Percentiles rank a stretch among this genome's conserved stretches.
Conservation (phyloP, 64 coral and sea anemone genomes). For the Trachythela sp. region DNA sequence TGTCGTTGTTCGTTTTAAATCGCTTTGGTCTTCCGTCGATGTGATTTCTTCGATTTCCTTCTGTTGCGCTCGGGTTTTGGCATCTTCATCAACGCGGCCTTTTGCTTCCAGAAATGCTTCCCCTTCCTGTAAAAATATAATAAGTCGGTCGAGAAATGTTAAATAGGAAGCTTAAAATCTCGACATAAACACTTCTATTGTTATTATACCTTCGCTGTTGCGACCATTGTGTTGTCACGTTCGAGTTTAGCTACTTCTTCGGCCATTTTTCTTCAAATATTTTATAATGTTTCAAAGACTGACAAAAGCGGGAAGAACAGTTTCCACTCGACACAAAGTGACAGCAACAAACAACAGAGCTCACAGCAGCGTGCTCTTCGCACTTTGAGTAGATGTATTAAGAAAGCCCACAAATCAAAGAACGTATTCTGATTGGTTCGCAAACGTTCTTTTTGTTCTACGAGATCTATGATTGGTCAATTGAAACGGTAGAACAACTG, state of each 20-base stretch:
- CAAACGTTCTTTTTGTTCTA: background rate
- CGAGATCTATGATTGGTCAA: background rate
- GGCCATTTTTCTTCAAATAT: background rate
- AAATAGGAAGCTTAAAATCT: background rate
- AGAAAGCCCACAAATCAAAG: constrained; percentile 8
- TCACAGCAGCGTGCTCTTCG: too few species aligned
- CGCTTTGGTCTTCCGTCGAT: background rate
- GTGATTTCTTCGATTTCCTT: constrained; percentile 19
- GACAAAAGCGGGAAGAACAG: background rate
- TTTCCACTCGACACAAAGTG: background rate
- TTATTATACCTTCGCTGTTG: background rate
- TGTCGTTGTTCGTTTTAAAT: constrained; percentile 2
- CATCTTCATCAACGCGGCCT: background rate
- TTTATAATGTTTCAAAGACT: background rate
- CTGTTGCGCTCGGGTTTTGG: background rate
- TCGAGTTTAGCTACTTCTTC: background rate
- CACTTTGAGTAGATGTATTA: background rate
- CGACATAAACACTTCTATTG: background rate
- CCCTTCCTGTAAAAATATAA: background rate
- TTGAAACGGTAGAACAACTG: background rate
- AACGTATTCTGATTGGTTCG: constrained; percentile 1
- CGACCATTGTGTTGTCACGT: constrained; percentile 20
- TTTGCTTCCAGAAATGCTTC: constrained; percentile 12
- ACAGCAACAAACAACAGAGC: background rate
- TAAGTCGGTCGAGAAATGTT: background rate